Percentiles rank a stretch among this genome's conserved stretches.
These are phyloP conservation scores for Vicugna pacos DNA, from an alignment of 2,113 vertebrate species.

Conservation along the genomic window DNA sequence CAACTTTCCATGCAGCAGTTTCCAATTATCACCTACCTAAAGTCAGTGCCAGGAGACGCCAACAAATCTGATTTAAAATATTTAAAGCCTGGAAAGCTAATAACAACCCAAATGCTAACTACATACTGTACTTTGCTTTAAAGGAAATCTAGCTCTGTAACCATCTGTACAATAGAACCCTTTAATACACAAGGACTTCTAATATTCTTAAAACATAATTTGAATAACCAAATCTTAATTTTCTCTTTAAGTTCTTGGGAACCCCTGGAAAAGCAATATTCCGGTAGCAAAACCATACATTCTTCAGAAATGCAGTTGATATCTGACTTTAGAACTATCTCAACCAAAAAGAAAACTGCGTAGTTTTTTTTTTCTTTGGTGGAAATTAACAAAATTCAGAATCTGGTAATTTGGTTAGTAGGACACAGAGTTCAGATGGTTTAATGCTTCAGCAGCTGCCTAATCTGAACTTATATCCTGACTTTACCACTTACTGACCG, in stretches of 20 bases:
- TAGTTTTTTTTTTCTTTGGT: not conserved
- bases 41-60: not conserved
- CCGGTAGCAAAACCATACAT: not conserved
- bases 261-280: not conserved
- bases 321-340: constrained; percentile 29
- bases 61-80: not conserved
- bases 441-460: not conserved
- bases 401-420: not conserved
- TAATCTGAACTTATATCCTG: not conserved
- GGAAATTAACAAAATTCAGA: constrained; percentile 25
- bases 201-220: not conserved
- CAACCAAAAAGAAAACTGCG: not conserved
- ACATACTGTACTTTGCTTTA: not conserved
- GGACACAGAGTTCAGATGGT: not conserved
- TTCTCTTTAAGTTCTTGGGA: not conserved
- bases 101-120: not conserved
- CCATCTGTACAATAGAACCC: not conserved
- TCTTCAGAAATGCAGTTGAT: constrained; percentile 8
- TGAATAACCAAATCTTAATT: not conserved
- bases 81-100: not conserved
- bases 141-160: not conserved
- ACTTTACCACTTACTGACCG: not conserved
- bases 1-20: not conserved
- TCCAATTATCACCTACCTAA: not conserved
- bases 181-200: constrained; percentile 1